These are phyloP conservation scores for Drosophila greeni DNA, from an alignment of 2,888 invertebrate species.

Conservation along the genomic window DNA sequence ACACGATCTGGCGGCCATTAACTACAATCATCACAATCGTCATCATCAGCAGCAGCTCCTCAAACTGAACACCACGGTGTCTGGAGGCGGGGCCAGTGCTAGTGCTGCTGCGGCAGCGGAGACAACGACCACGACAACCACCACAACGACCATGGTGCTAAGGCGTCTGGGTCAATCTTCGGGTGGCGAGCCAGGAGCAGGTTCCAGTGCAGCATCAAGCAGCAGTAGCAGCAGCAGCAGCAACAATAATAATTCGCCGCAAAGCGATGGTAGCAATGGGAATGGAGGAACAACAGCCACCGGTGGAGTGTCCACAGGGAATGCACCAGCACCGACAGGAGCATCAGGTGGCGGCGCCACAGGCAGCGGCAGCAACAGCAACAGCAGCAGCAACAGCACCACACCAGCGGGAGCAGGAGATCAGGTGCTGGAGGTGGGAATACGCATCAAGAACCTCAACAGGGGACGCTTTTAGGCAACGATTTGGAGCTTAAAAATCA, in stretches of 20 bases:
- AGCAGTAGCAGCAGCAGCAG: constrained; percentile 50
- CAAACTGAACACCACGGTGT: constrained; percentile 42
- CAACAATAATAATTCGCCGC: constrained; percentile 63
- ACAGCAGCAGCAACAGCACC: constrained; percentile 41
- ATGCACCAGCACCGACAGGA: not conserved
- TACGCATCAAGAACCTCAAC: constrained; percentile 78
- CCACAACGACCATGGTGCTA: constrained; percentile 58
- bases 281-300: constrained; percentile 40
- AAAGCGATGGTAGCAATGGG: constrained; percentile 64
- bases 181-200: no score
- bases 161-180: constrained; percentile 58
- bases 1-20: constrained; percentile 62
- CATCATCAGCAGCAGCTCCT: constrained; percentile 65
- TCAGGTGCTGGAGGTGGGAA: constrained; percentile 77
- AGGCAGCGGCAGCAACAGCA: constrained; percentile 42
- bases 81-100: constrained; percentile 28
- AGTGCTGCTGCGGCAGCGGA: constrained; percentile 50
- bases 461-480: constrained; percentile 69
- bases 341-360: no score
- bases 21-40: constrained; percentile 67
- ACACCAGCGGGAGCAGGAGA: constrained; percentile 56
- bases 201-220: constrained; percentile 15
- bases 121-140: constrained; percentile 65
- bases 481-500: not conserved
- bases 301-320: not conserved